Evolutionary conservation across 92 coral and sea anemone species (phyloP), one percentile per base, ranked within the genome.

Genomic region (Bergia puertoricense): DNA sequence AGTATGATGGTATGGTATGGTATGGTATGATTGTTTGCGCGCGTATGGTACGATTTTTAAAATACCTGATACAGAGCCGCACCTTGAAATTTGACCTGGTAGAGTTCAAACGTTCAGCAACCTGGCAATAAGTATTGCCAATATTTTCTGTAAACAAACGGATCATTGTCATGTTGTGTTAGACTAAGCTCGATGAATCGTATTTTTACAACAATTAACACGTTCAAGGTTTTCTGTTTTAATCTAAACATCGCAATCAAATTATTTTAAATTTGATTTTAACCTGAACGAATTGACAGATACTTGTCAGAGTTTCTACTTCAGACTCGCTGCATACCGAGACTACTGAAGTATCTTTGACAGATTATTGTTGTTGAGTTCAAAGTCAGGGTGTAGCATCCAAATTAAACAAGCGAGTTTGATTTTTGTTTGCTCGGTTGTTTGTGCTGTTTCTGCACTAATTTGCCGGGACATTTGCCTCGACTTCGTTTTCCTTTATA

Each of bases 61-160:
- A 30, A 30, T 30, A 30, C 30, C 30, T 30, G 30, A 30, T 30
- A 30, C 30, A 30, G 30, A 30, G 30, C n/a, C 15, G n/a, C 3
- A 38, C 36, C 69, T 62, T 80, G 81, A 42, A 77, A 77, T 77
- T 16, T 57, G 85, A 80, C 85, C 85, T 57, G 69, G 59, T 62
- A 23, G 69, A 62, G 30, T 62, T 2, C 69, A 62, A 62, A 62
- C 68, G 68, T 62, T 62, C 68, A 62, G 18, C 69, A 62, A 62
- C 69, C 30, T 62, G 69, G 13, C 30, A 62, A 16, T 2, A 22
- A 54, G 14, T 54, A 54, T 62, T 18, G 69, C 69, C 69, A 62
- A 62, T 22, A 62, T 62, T 62, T 62, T 13, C 0, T 62, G 5
- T 62, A 23, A 23, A 22, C 59, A 54, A 54, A 11, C 16, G 16